Base-by-base conservation (phyloP, 2,888 invertebrate genomes). In the Lomographa bimaculata region DNA sequence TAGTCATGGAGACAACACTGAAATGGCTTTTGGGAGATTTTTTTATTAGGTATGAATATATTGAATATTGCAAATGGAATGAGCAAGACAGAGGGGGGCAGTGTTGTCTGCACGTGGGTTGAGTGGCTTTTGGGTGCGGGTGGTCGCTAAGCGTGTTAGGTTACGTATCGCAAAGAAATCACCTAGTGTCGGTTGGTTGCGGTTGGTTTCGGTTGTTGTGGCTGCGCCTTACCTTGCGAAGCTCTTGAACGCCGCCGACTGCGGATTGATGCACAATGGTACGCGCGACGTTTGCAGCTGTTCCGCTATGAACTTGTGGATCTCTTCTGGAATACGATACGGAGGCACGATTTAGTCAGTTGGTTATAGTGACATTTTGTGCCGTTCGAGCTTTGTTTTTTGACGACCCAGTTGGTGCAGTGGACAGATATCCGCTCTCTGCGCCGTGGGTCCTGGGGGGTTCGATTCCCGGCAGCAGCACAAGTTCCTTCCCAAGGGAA, bases 211-310 rank as follows among this genome's bases (percentile, higher is more conserved):
- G 74, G 70, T 64, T 68, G 68, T 63, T 60, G 62, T 64, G 67
- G 73, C 73, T 62, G 75, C 83, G 73, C 87, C 94, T 96, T 96
- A 99, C 98, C 98, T 99, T 92, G 98, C 97, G 94, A 99, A 99
- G 93, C 97, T 98, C 93, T 98, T 98, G 93, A 98, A 99, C 85
- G 99, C 98, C 83, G 98, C 98, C 77, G 98, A 98, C 91, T 98
- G 98, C 69, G 99, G 99, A 91, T 99, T 99, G 92, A 99, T 99
- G 92, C 99, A 99, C 67, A 99, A 92, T 60, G 99, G 99, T 67
- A 99, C 98, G 61, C 98, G 94, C 75, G 96, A 96, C 72, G 97
- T 96, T 83, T 97, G 96, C 79, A 97, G 92, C 87, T 98, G 97
- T 87, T 98, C 98, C 73, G 97, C 95, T 86, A 99, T 98, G 91